These are phyloP conservation scores for Sebastes wilsoni DNA, from an alignment of 2,797 vertebrate species.

Conservation along the genomic window DNA sequence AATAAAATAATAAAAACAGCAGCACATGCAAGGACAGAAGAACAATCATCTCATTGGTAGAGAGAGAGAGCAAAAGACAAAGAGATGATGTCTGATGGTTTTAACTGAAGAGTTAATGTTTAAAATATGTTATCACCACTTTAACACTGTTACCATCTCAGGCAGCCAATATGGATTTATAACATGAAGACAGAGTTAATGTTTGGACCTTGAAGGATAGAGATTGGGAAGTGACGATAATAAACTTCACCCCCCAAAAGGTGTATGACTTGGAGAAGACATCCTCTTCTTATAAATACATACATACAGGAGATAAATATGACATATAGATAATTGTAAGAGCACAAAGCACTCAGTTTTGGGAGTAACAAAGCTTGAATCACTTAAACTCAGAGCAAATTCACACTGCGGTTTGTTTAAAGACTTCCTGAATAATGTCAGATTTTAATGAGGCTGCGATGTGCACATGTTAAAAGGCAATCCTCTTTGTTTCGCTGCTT, in stretches of 20 bases:
- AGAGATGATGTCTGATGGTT: background rate
- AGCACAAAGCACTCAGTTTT: background rate
- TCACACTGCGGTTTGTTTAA: conserved; percentile 1
- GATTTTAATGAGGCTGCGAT: conserved; percentile 19
- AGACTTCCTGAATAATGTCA: background rate
- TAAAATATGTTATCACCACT: background rate
- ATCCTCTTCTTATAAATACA: background rate
- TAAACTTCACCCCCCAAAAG: background rate
- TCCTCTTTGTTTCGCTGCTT: background rate
- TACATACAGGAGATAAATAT: background rate
- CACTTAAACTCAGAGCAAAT: background rate
- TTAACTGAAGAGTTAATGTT: background rate
- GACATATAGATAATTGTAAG: background rate
- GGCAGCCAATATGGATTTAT: background rate
- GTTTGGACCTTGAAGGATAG: background rate
- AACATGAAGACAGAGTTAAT: background rate
- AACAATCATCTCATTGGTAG: background rate
- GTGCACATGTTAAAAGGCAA: background rate
- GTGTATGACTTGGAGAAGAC: background rate
- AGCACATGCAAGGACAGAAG: background rate
- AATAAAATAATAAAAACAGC: background rate
- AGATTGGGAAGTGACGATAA: background rate
- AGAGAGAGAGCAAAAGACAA: background rate
- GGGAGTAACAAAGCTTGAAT: background rate
- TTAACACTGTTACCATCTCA: background rate